These are phyloP conservation scores for Poeciliopsis turrubarensis DNA, from an alignment of 2,113 vertebrate species.

Conservation along the genomic window DNA sequence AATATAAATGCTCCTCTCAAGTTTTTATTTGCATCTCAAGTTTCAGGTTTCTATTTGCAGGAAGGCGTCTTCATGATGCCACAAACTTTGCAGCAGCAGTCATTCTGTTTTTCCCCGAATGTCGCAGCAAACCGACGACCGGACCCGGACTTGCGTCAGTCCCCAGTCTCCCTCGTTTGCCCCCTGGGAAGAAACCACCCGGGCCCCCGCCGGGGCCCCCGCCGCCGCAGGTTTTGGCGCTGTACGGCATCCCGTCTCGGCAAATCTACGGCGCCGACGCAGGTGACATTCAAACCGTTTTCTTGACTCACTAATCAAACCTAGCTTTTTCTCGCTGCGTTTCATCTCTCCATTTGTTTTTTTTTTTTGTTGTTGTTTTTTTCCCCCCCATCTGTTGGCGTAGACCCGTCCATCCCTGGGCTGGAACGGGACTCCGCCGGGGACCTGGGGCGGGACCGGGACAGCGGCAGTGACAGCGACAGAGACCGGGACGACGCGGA, in stretches of 20 bases:
- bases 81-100: background rate
- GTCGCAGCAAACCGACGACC: conserved; percentile 77
- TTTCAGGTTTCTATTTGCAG: too few relatives aligned
- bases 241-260: conserved; percentile 85
- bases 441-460: conserved; percentile 86
- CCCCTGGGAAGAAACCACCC: conserved; percentile 93
- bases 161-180: conserved; percentile 90
- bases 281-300: conserved; percentile 73
- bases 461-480: conserved; percentile 90
- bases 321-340: background rate
- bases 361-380: too few relatives aligned
- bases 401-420: conserved; percentile 67
- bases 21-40: too few relatives aligned
- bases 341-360: background rate
- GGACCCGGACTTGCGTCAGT: conserved; percentile 82
- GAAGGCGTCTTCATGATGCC: background rate
- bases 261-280: conserved; percentile 81
- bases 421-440: conserved; percentile 71
- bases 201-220: conserved; percentile 95
- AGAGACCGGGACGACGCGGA: conserved; percentile 85
- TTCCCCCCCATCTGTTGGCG: background rate
- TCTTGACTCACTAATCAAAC: background rate
- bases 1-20: too few relatives aligned
- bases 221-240: conserved; percentile 90
- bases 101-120: background rate